phyloP scores from a whole-genome alignment of 2,797 vertebrate genomes.

The Choloepus didactylus region DNA sequence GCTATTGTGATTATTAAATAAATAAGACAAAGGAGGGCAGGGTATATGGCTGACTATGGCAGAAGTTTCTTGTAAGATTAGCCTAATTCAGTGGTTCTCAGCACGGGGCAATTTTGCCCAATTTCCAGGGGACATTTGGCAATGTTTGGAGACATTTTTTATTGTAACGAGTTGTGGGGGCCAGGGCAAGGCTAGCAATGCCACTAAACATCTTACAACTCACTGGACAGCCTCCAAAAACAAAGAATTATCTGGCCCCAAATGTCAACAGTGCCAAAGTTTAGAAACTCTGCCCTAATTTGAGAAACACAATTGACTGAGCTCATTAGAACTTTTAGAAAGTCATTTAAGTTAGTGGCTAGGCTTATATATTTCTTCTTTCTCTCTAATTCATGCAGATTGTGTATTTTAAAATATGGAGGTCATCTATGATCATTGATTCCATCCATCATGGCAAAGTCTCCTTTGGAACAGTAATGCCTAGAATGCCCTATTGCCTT shows the following conservation, averaged over 20 bases:
- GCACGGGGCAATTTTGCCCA: background rate
- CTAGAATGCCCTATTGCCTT: background rate
- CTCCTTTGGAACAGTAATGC: conserved; percentile 9
- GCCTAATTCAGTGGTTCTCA: background rate
- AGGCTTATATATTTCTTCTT: conserved; percentile 32
- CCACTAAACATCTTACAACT: background rate
- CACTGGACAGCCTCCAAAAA: background rate
- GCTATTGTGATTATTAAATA: background rate
- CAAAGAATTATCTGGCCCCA: background rate
- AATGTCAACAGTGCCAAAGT: background rate
- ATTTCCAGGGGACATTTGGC: background rate
- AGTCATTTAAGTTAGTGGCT: background rate
- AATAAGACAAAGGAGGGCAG: conserved; percentile 41
- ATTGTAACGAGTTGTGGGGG: background rate
- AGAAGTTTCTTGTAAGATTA: conserved; percentile 7
- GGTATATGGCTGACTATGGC: background rate
- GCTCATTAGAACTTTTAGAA: conserved; percentile 3
- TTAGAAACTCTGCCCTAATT: background rate
- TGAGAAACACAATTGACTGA: conserved; percentile 47
- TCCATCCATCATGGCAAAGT: conserved; percentile 6
- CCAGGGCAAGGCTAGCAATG: background rate
- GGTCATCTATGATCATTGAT: background rate
- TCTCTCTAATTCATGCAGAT: background rate
- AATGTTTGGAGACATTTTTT: background rate
- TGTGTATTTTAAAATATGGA: conserved; percentile 21